Conservation (phyloP, 2,888 invertebrate species). For the Brachypalpus laphriformis region DNA sequence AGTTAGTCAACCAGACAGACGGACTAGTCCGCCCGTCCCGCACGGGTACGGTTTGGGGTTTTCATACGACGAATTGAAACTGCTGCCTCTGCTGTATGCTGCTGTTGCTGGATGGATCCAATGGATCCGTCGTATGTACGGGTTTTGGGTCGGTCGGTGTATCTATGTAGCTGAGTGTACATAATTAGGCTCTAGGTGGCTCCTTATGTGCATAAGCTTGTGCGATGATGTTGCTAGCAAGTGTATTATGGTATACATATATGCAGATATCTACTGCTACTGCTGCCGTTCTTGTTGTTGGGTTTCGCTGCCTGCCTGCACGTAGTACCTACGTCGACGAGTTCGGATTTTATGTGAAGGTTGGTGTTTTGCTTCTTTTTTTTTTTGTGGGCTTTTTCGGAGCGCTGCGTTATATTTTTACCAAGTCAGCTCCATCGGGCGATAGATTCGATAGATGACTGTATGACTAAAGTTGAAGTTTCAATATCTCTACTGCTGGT, state of each 20-base stretch:
- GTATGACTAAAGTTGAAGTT: constrained; percentile 65
- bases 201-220: constrained; percentile 67
- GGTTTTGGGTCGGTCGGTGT: constrained; percentile 72
- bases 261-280: constrained; percentile 35
- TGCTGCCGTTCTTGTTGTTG: constrained; percentile 54
- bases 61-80: constrained; percentile 68
- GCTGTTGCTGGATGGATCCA: constrained; percentile 71
- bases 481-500: constrained; percentile 55
- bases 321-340: constrained; percentile 64
- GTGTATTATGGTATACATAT: constrained; percentile 53
- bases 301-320: constrained; percentile 65
- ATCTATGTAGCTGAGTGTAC: constrained; percentile 52
- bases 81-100: constrained; percentile 67
- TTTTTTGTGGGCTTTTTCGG: constrained; percentile 28
- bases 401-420: constrained; percentile 56
- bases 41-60: constrained; percentile 58
- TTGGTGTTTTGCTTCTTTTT: constrained; percentile 40
- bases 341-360: constrained; percentile 71
- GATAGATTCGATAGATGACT: constrained; percentile 54
- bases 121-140: constrained; percentile 69
- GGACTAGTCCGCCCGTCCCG: constrained; percentile 14
- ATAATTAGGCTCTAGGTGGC: constrained; percentile 73
- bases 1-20: constrained; percentile 26
- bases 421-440: constrained; percentile 47
- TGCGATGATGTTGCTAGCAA: constrained; percentile 67